Percentiles rank a stretch among this genome's conserved stretches.
Evolutionary conservation across 35 echinoderm and acorn worm genomes (phyloP).

Genomic region (Lytechinus pictus): DNA sequence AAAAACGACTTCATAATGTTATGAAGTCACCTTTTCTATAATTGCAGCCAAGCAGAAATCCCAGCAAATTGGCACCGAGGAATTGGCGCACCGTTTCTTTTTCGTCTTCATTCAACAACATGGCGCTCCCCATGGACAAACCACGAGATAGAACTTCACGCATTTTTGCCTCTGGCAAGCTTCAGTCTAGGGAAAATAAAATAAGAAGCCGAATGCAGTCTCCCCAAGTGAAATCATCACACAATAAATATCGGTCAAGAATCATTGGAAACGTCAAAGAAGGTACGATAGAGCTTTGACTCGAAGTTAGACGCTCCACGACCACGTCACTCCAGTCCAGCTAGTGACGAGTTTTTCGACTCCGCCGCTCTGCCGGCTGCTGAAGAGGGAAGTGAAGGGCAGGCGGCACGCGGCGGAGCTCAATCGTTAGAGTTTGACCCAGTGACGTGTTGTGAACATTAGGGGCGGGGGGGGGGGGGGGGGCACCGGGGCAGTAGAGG

Average conservation of each 20-base stretch:
- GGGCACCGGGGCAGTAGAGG: too few species aligned
- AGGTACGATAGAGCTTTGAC: not conserved
- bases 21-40: too few species aligned
- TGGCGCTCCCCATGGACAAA: not conserved
- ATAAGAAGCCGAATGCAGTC: not conserved
- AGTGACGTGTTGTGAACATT: too few species aligned
- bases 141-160: not conserved
- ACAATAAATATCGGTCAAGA: not conserved
- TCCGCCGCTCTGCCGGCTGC: not conserved
- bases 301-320: not conserved
- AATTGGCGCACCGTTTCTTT: not conserved
- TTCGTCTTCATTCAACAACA: not conserved
- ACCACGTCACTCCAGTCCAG: not conserved
- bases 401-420: too few species aligned
- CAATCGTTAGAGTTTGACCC: too few species aligned
- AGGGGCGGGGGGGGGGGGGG: too few species aligned
- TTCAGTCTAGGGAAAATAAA: not conserved
- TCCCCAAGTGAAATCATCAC: not conserved
- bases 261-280: not conserved
- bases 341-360: not conserved
- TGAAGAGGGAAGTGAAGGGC: too few species aligned
- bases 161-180: not conserved
- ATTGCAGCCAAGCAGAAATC: too few species aligned
- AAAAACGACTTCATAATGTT: too few species aligned
- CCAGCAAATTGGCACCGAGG: not conserved